These are phyloP conservation scores for Emydocephalus ijimae DNA, from an alignment of 2,113 vertebrate species.

Conservation along the genomic window DNA sequence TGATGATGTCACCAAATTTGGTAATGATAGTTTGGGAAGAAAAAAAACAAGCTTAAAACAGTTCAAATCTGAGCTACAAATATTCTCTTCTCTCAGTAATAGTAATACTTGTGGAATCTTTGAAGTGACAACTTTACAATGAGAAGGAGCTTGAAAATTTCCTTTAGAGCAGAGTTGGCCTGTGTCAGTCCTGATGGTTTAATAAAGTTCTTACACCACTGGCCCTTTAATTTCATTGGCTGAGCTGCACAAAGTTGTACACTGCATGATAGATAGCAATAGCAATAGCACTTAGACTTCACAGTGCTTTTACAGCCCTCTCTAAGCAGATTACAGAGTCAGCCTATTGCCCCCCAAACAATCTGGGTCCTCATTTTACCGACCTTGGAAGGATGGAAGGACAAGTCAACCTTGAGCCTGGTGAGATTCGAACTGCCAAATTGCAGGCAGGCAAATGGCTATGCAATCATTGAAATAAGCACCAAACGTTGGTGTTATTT, in stretches of 20 bases:
- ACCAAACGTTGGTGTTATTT: background rate
- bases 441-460: background rate
- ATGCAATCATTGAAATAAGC: background rate
- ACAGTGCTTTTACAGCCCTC: too few species aligned
- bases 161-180: background rate
- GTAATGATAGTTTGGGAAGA: background rate
- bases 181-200: background rate
- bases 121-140: background rate
- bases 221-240: background rate
- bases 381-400: too few species aligned
- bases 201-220: background rate
- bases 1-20: background rate
- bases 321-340: too few species aligned
- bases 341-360: too few species aligned
- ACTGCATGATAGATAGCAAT: background rate
- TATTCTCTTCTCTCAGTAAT: background rate
- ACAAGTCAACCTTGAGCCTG: too few species aligned
- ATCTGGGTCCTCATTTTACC: too few species aligned
- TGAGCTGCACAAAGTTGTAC: background rate
- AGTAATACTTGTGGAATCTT: background rate
- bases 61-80: background rate
- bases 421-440: too few species aligned
- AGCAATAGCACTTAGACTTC: too few species aligned
- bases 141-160: background rate
- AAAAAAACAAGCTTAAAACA: background rate